Conservation (phyloP, 2,888 invertebrate species). For the Caprella mutica region DNA sequence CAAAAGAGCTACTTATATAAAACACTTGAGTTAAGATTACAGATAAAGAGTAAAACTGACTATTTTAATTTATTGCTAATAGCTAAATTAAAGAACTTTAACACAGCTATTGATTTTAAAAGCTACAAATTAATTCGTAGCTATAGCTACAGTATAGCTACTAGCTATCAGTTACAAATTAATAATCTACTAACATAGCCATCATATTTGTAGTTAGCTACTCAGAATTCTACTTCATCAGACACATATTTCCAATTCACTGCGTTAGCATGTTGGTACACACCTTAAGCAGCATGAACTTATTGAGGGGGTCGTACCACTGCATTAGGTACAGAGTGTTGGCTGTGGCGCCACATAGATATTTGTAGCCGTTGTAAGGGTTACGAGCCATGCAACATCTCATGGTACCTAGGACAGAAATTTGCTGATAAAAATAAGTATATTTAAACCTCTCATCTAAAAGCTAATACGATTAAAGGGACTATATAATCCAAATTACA, state of each 20-base stretch:
- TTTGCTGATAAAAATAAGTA: constrained; percentile 71
- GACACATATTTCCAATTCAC: neutral
- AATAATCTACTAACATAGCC: neutral
- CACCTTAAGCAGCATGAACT: constrained; percentile 85
- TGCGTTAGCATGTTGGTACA: constrained; percentile 25
- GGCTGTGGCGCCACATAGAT: constrained; percentile 88
- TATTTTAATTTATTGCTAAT: no score
- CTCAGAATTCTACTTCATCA: neutral
- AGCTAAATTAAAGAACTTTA: no score
- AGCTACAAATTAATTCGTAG: neutral
- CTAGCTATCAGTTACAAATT: neutral
- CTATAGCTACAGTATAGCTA: neutral
- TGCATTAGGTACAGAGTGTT: constrained; percentile 94
- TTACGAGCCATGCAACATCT: constrained; percentile 93
- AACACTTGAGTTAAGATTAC: no score
- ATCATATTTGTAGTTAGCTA: no score
- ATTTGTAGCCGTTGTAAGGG: constrained; percentile 95
- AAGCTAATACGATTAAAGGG: neutral
- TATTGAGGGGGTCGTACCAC: constrained; percentile 76
- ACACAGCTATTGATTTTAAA: neutral
- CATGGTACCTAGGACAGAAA: constrained; percentile 81
- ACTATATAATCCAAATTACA: no score
- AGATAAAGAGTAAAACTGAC: no score
- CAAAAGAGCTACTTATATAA: no score
- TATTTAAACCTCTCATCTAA: neutral